These are phyloP conservation scores for Apodemia zela DNA, from an alignment of 2,888 invertebrate genomes.

Conservation along the genomic window DNA sequence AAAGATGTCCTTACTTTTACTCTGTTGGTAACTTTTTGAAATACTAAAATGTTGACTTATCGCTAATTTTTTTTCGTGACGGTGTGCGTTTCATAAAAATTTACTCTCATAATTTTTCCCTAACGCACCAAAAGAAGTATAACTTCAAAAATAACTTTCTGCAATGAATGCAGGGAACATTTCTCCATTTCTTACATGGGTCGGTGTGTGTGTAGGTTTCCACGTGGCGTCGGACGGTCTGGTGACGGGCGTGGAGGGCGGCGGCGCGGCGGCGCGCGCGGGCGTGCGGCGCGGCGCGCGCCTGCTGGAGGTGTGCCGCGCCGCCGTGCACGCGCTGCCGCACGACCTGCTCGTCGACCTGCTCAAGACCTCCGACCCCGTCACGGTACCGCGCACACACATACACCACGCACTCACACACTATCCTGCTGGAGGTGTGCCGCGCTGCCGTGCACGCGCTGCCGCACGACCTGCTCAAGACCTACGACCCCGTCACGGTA, in stretches of 20 bases:
- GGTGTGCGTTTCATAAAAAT: too few species aligned
- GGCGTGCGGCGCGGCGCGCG: slow-evolving; percentile 95
- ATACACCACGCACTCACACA: too few species aligned
- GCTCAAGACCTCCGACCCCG: slow-evolving; percentile 92
- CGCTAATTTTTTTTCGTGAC: too few species aligned
- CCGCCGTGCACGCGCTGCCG: slow-evolving; percentile 92
- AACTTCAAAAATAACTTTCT: too few species aligned
- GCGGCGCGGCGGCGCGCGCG: slow-evolving; percentile 85
- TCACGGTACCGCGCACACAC: slow-evolving; percentile 79
- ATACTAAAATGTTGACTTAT: too few species aligned
- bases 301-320: slow-evolving; percentile 94
- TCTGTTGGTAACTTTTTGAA: too few species aligned
- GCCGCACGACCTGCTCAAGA: slow-evolving; percentile 93
- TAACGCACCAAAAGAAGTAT: too few species aligned
- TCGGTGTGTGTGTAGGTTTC: slow-evolving; percentile 78
- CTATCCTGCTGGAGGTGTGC: slow-evolving; percentile 94
- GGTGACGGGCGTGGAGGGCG: slow-evolving; percentile 93
- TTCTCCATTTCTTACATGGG: too few species aligned
- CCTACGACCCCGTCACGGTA: slow-evolving; percentile 93
- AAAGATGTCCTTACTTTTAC: too few species aligned
- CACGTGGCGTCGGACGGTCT: slow-evolving; percentile 96
- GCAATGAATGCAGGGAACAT: too few species aligned
- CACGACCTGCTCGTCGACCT: slow-evolving; percentile 97
- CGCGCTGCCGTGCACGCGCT: slow-evolving; percentile 94
- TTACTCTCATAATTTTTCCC: too few species aligned